Conservation (phyloP, 2,113 vertebrate species). For the Uria aalge region DNA sequence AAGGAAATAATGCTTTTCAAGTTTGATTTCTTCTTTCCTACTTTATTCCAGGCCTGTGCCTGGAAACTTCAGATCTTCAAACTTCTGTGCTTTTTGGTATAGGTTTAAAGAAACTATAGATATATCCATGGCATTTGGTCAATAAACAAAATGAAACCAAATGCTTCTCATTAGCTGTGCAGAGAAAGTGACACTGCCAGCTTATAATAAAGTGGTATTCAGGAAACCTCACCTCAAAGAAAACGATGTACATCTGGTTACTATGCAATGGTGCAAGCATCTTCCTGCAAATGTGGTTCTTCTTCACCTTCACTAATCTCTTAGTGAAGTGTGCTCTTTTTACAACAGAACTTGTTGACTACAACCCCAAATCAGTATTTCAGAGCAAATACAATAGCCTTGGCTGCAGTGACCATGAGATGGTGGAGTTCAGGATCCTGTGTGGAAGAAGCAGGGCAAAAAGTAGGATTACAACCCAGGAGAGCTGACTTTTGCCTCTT, state of each 20-base stretch:
- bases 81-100: neutral
- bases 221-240: neutral
- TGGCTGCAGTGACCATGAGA: neutral
- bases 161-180: fast-evolving
- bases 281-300: neutral
- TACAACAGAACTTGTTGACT: neutral
- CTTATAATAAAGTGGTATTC: neutral
- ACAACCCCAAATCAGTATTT: neutral
- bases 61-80: neutral
- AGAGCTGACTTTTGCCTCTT: neutral
- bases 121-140: neutral
- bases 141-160: neutral
- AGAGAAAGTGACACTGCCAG: neutral
- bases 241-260: fast-evolving
- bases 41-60: neutral
- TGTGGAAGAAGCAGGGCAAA: neutral
- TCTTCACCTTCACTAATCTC: neutral
- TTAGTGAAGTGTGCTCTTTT: neutral
- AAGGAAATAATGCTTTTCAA: neutral
- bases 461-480: neutral
- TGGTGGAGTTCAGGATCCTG: neutral
- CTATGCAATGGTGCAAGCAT: neutral
- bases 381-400: neutral
- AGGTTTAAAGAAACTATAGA: neutral
- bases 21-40: neutral